These are phyloP conservation scores for Podocnemis expansa DNA, from an alignment of 2,113 vertebrate genomes.

Conservation along the genomic window DNA sequence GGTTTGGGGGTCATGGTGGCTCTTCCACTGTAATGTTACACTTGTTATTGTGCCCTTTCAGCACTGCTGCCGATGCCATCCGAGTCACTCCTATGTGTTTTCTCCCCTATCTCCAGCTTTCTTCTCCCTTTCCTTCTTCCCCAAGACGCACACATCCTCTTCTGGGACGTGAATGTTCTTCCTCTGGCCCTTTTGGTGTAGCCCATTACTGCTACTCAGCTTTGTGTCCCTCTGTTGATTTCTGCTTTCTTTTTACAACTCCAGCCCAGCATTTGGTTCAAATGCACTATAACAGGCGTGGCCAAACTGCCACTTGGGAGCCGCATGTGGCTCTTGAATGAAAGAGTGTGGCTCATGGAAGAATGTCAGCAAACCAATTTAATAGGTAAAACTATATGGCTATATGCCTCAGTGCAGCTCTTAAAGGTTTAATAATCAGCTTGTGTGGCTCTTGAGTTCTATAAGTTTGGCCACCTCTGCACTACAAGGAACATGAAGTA, in stretches of 20 bases:
- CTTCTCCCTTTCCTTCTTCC: not conserved
- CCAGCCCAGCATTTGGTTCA: conserved; percentile 18
- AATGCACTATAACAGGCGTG: not conserved
- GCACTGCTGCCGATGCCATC: not conserved
- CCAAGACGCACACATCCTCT: not conserved
- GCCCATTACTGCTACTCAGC: not conserved
- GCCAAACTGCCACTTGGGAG: too few relatives aligned
- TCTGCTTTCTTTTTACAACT: conserved; percentile 47
- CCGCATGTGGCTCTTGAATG: too few relatives aligned
- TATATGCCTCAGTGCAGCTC: too few relatives aligned
- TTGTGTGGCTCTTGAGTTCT: too few relatives aligned
- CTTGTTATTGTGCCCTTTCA: too few relatives aligned
- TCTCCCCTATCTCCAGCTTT: not conserved
- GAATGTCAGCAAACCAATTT: too few relatives aligned
- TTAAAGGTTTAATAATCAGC: too few relatives aligned
- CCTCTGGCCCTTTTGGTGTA: not conserved
- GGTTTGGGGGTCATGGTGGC: not conserved
- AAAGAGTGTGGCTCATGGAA: too few relatives aligned
- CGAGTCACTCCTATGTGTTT: not conserved
- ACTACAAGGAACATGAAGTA: not conserved
- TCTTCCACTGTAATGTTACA: not conserved
- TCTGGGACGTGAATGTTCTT: not conserved
- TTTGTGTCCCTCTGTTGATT: not conserved
- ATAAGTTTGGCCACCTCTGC: too few relatives aligned
- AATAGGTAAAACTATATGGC: too few relatives aligned